Percentiles rank a stretch among this genome's conserved stretches.
These are phyloP conservation scores for Argyrosomus japonicus DNA, from an alignment of 2,113 vertebrate genomes.

Conservation along the genomic window DNA sequence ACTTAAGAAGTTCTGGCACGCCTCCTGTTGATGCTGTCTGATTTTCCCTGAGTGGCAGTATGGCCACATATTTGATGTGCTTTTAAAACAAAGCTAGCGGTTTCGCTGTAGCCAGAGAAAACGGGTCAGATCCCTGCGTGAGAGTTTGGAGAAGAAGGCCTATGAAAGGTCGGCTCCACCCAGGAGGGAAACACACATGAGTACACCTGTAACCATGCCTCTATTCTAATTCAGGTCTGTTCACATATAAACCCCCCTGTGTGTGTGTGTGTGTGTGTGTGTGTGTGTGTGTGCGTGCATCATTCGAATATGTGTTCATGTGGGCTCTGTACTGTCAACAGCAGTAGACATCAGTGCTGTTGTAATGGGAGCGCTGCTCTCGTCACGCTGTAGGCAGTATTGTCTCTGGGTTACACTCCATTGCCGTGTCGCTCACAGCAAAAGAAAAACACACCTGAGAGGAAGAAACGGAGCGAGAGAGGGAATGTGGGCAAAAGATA, in stretches of 20 bases:
- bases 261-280: not conserved
- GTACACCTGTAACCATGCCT: slow-evolving; percentile 44
- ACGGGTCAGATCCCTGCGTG: slow-evolving; percentile 61
- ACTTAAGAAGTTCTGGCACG: not conserved
- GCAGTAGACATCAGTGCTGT: slow-evolving; percentile 41
- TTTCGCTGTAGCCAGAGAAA: slow-evolving; percentile 46
- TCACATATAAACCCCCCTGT: not conserved
- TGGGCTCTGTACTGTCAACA: slow-evolving; percentile 44
- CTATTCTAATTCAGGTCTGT: slow-evolving; percentile 16
- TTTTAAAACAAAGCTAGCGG: slow-evolving; percentile 35
- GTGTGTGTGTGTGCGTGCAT: not conserved
- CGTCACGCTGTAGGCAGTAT: slow-evolving; percentile 45
- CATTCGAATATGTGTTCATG: not conserved
- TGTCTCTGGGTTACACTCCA: slow-evolving; percentile 42
- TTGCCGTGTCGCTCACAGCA: slow-evolving; percentile 16
- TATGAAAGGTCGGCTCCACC: slow-evolving; percentile 62
- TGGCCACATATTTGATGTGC: slow-evolving; percentile 19
- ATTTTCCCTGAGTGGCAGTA: slow-evolving; percentile 5
- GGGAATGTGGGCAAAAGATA: slow-evolving; percentile 3
- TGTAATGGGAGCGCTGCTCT: slow-evolving; percentile 51
- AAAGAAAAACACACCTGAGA: slow-evolving; percentile 49
- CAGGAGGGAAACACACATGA: slow-evolving; percentile 49
- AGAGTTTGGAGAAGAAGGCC: slow-evolving; percentile 17
- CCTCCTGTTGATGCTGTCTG: not conserved
- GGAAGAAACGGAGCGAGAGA: not conserved